phyloP scores from a whole-genome alignment of 2,797 vertebrate genomes.

The Tokudaia tokunoshimensis region DNA sequence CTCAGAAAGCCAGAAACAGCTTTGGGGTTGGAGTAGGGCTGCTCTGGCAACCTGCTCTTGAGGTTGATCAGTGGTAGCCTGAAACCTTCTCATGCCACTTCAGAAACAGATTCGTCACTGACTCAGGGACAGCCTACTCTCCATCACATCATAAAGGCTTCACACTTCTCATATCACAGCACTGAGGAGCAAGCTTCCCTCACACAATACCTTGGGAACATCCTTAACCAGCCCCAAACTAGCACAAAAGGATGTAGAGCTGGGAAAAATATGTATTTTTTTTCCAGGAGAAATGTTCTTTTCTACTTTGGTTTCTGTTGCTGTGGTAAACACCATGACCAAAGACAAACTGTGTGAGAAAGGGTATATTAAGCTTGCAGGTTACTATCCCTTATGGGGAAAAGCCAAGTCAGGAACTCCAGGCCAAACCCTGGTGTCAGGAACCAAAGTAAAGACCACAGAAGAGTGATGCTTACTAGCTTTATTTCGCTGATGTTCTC shows the following conservation, averaged over 20 bases:
- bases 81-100: neutral
- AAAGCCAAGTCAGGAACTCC: neutral
- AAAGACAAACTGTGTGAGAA: neutral
- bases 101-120: no score
- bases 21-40: no score
- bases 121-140: neutral
- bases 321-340: neutral
- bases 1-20: neutral
- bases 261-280: neutral
- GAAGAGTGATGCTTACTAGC: neutral
- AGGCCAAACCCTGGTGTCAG: neutral
- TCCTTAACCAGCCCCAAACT: neutral
- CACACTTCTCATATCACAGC: neutral
- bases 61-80: neutral
- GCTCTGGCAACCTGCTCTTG: neutral
- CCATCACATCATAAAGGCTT: neutral
- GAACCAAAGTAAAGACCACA: neutral
- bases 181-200: neutral
- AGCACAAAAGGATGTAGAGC: neutral
- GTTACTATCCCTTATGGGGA: neutral
- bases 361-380: neutral
- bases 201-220: neutral
- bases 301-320: neutral
- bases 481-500: neutral
- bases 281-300: neutral